Base-by-base conservation (phyloP, 2,888 invertebrate genomes). In the Hirtodrosophila trivittata region DNA sequence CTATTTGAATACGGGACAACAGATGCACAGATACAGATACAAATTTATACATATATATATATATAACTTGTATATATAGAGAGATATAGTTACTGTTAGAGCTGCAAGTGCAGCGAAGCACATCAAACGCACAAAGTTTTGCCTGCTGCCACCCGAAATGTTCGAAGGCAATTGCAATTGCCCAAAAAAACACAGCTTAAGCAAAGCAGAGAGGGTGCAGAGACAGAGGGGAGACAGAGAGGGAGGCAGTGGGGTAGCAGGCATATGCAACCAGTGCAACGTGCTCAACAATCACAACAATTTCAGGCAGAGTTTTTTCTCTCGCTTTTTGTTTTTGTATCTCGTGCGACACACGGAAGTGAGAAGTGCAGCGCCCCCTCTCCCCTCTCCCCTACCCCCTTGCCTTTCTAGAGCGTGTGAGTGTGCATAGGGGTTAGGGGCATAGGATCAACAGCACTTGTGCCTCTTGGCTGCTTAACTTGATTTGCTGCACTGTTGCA, bases 1-100 rank as follows among this genome's bases (percentile, higher is more conserved):
- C 81, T 83, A 86, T 86, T 81, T 77, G 67, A 75, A 75, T 75
- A 63, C 63, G 67, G 59, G 54, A 71, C 75, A 69, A 71, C 50
- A 58, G 55, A 54, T 39, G 38, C 28, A 43, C 13, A 28, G 4
- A 57, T n/a, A 30, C 13, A 42, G 7, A 6, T n/a, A 16, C 12
- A 33, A 26, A 9, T 7, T 7, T n/a, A 28, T 9, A 28, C 43
- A 42, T 41, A 26, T 41, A 35, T 28, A 52, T 39, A 16, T 49
- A 38, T 16, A 18, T 10, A 54, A 10, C 10, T 7, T 42, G 12
- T 62, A 45, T n/a, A 21, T n/a, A 33, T 32, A 18, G 4, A 21
- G 5, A 38, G 42, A 43, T 38, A 64, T 14, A 38, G 42, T 12
- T 47, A 39, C 43, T 43, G 16, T 14, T 51, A 38, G n/a, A 8